Evolutionary conservation across 2,113 vertebrate genomes (phyloP).

Genomic region (Stictonetta naevosa): DNA sequence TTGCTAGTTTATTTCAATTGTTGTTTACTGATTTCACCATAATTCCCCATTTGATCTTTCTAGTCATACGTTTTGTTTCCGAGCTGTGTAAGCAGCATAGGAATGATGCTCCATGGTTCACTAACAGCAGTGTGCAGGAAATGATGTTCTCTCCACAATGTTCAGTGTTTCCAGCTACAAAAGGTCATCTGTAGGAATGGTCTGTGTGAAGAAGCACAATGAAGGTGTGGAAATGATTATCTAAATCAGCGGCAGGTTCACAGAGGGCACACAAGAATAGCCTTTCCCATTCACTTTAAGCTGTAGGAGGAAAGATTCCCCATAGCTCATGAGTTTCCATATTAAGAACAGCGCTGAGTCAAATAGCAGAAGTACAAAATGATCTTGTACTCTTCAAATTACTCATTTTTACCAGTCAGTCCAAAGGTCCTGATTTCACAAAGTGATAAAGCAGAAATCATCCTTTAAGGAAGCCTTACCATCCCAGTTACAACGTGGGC

Average conservation of each 20-base stretch:
- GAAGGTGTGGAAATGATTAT: not conserved
- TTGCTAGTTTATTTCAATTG: not conserved
- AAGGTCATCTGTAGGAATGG: slow-evolving; percentile 35
- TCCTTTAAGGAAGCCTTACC: not conserved
- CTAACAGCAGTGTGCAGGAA: not conserved
- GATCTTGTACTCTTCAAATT: not conserved
- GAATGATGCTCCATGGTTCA: not conserved
- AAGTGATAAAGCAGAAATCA: not conserved
- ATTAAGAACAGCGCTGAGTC: not conserved
- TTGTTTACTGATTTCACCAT: not conserved
- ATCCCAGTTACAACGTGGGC: no score
- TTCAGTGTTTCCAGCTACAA: slow-evolving; percentile 7
- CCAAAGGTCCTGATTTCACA: not conserved
- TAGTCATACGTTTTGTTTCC: not conserved
- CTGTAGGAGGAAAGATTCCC: not conserved
- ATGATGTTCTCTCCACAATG: not conserved
- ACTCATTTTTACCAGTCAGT: slow-evolving; percentile 3
- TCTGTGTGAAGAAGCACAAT: not conserved
- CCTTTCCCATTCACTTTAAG: not conserved
- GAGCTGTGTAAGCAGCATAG: not conserved
- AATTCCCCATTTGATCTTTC: not conserved
- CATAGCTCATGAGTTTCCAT: not conserved
- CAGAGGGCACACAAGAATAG: not conserved
- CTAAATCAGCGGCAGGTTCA: not conserved
- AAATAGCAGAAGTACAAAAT: slow-evolving; percentile 13